Evolutionary conservation across 1,140 invertebrate species (phyloP), one percentile per base, ranked within the genome.

Genomic region (Acyrthosiphon pisum): DNA sequence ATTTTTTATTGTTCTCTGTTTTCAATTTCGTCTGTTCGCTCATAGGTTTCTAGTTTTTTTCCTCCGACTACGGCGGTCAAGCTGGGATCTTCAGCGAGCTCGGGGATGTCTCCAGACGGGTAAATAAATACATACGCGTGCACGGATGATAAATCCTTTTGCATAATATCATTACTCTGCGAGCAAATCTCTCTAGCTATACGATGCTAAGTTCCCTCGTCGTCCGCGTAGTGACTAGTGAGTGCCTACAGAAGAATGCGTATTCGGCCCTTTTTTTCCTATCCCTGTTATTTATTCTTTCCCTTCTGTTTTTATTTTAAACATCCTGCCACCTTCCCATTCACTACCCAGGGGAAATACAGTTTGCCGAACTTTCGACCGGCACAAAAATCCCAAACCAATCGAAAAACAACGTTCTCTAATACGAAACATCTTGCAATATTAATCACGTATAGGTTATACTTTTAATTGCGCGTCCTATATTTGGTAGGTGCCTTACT

Each of bases 11-110:
- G 22, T 87, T 81, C 22, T 81, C 7, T n/a, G n/a, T 81, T 81
- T 81, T 81, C 35, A 22, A 81, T 81, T 37, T 86, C 26, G 37
- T 37, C 76, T 26, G 23, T 48, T 87, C n/a, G 46, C 6, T 89
- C 18, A 1, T 48, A 6, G 48, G 35, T 48, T 48, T 88, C n/a
- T 26, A 18, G n/a, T 35, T 22, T 60, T 90, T 90, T 44, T 60
- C 11, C 37, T 90, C 9, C 35, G 23, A 41, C 1, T 44, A 60
- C 89, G 53, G 37, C 53, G 41, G 76, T 83, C 91, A 93, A 93
- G 46, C 91, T 93, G 91, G 91, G 91, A 93, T 53, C 91, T 84
- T 93, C 91, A 7, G 91, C 76, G 23, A 93, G 91, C 81, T 93
- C 91, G 35, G 81, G 0, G 35, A 93, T 84, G 91, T 81, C 81